Conservation (phyloP, 2,888 invertebrate species). For the Cephus nigrinus region DNA sequence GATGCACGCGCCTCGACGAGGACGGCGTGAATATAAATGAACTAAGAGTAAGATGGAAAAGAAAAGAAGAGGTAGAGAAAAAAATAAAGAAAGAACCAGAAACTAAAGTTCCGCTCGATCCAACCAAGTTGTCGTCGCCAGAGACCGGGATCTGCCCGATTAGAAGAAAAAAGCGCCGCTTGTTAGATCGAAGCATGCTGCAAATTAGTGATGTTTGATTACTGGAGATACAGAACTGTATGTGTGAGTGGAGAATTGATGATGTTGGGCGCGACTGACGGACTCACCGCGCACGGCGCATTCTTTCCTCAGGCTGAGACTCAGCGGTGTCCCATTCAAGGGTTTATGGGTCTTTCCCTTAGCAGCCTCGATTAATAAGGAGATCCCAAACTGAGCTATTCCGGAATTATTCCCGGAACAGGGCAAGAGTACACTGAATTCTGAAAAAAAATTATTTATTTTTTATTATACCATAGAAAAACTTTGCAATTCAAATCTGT, state of each 20-base stretch:
- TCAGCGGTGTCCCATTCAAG: constrained; percentile 87
- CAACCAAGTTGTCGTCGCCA: not conserved
- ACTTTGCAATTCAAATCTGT: not conserved
- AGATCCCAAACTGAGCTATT: constrained; percentile 87
- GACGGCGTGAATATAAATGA: not conserved
- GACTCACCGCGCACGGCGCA: constrained; percentile 92
- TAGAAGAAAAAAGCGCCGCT: not conserved
- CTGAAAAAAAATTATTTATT: constrained; percentile 66
- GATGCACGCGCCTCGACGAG: not conserved
- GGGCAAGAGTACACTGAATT: constrained; percentile 88
- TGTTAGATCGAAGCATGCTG: constrained; percentile 38
- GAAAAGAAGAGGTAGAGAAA: not conserved
- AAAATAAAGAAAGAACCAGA: not conserved
- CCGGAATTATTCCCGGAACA: constrained; percentile 91
- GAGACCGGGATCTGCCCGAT: not conserved
- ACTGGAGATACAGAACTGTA: constrained; percentile 65
- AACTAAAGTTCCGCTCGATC: not conserved
- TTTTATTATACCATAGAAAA: constrained; percentile 8
- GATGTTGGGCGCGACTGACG: constrained; percentile 64
- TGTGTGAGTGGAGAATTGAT: constrained; percentile 60
- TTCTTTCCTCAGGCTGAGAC: constrained; percentile 90
- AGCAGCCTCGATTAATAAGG: constrained; percentile 84
- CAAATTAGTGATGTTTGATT: constrained; percentile 55
- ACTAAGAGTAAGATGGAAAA: not conserved
- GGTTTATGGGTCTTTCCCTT: constrained; percentile 73